Evolutionary conservation across 2,888 invertebrate genomes (phyloP).

Genomic region (Eupithecia centaureata): DNA sequence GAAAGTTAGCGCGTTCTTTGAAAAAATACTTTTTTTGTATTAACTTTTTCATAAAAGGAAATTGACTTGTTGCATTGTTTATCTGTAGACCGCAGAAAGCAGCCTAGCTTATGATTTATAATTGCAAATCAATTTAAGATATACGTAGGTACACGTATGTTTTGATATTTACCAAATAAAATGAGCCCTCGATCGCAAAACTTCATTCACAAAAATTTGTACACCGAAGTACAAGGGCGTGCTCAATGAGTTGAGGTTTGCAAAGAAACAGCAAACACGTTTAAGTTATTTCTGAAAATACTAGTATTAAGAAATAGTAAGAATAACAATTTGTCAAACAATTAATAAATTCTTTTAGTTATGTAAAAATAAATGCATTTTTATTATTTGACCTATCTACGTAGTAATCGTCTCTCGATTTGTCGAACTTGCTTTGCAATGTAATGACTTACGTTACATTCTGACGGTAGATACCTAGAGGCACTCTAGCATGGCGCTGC

Average conservation of each 20-base stretch:
- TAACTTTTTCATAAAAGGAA: not conserved
- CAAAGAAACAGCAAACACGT: constrained; percentile 6
- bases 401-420: not conserved
- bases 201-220: not conserved
- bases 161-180: constrained; percentile 18
- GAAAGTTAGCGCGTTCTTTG: not conserved
- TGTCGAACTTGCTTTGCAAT: not conserved
- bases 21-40: not conserved
- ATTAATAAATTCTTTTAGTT: not conserved
- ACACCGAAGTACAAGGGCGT: constrained; percentile 4
- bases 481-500: no score
- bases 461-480: no score
- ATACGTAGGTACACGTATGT: not conserved
- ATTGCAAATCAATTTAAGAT: not conserved
- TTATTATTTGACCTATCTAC: not conserved
- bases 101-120: not conserved
- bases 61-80: no score
- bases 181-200: constrained; percentile 7
- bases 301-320: not conserved
- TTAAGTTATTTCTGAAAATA: not conserved
- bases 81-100: not conserved
- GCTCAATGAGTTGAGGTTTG: constrained; percentile 23
- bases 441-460: not conserved
- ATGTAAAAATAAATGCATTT: not conserved
- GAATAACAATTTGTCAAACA: constrained; percentile 11